Percentiles rank a stretch among this genome's conserved stretches.
Evolutionary conservation across 2,888 invertebrate species (phyloP).

Genomic region (Dicyrtoma fusca): DNA sequence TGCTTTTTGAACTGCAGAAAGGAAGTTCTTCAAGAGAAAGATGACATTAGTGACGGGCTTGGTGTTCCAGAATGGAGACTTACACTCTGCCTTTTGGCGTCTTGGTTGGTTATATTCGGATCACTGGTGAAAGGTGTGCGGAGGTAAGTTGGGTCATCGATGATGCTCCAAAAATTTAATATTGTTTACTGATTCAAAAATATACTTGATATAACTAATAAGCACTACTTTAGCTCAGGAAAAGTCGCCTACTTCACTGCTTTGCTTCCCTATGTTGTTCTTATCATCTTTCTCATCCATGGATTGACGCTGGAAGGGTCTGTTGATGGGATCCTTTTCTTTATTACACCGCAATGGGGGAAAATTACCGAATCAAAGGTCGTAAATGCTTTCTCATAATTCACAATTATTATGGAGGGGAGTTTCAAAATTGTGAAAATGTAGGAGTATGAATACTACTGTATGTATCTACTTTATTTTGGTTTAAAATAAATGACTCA

Average conservation of each 20-base stretch:
- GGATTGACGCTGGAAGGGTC: slow-evolving; percentile 69
- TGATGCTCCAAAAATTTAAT: not conserved
- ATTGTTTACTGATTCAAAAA: too few species aligned
- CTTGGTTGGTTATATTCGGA: slow-evolving; percentile 72
- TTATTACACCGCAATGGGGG: slow-evolving; percentile 77
- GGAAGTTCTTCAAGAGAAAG: slow-evolving; percentile 63
- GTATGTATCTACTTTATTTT: too few species aligned
- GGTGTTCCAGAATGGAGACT: slow-evolving; percentile 49
- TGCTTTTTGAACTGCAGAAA: slow-evolving; percentile 60
- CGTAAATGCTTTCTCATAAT: not conserved
- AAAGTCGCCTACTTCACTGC: slow-evolving; percentile 89
- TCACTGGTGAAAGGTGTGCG: slow-evolving; percentile 74
- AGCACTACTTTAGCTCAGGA: slow-evolving; percentile 41
- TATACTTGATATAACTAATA: not conserved
- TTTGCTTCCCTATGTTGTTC: slow-evolving; percentile 78
- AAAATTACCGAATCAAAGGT: slow-evolving; percentile 71
- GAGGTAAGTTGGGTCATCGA: slow-evolving; percentile 66
- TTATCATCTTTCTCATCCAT: slow-evolving; percentile 71
- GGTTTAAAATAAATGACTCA: too few species aligned
- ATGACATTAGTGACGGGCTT: slow-evolving; percentile 59
- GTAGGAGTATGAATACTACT: too few species aligned
- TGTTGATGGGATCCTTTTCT: slow-evolving; percentile 73
- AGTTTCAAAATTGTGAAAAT: not conserved
- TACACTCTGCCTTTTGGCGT: slow-evolving; percentile 65
- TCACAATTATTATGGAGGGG: not conserved